phyloP scores from a whole-genome alignment of 2,797 vertebrate species.

The Syngnathus acus region DNA sequence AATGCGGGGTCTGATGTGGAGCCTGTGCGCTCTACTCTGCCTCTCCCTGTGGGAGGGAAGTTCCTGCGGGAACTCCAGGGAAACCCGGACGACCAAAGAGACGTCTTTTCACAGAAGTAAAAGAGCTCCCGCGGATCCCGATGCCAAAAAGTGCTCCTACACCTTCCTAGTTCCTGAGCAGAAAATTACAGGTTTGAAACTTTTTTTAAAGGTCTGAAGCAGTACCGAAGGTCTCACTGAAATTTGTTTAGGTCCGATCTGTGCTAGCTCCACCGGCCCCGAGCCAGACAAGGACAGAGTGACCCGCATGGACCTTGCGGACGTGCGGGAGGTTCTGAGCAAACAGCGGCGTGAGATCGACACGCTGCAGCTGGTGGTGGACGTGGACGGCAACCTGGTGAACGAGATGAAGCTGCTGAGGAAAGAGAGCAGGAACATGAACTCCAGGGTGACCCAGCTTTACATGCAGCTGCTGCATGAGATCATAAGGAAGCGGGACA shows the following conservation, averaged over 20 bases:
- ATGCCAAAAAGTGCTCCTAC: conserved; percentile 87
- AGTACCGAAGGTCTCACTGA: neutral
- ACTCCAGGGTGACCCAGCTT: conserved; percentile 95
- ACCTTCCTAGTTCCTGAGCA: conserved; percentile 95
- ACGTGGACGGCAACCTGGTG: conserved; percentile 93
- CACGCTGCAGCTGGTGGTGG: conserved; percentile 87
- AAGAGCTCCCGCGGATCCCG: conserved; percentile 58
- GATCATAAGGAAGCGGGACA: conserved; percentile 96
- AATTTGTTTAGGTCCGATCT: conserved; percentile 81
- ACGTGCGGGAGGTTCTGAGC: conserved; percentile 85
- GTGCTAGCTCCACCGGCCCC: conserved; percentile 82
- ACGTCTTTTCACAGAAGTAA: conserved; percentile 46
- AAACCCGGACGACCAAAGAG: conserved; percentile 54
- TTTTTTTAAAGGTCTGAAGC: neutral
- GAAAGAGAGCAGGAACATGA: conserved; percentile 99
- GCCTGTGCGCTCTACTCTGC: conserved; percentile 72
- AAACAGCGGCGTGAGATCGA: conserved; percentile 94
- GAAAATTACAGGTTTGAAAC: conserved; percentile 76
- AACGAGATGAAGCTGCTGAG: conserved; percentile 95
- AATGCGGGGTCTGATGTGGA: conserved; percentile 80
- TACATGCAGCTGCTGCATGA: conserved; percentile 98
- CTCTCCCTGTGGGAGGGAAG: conserved; percentile 65
- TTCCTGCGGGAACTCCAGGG: conserved; percentile 66
- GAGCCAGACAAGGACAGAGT: conserved; percentile 82
- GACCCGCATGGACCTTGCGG: conserved; percentile 92